A percentile compares a stretch with the other conserved stretches of the same genome.
Conservation (phyloP, 2,113 vertebrate species). For the Strigops habroptila region DNA sequence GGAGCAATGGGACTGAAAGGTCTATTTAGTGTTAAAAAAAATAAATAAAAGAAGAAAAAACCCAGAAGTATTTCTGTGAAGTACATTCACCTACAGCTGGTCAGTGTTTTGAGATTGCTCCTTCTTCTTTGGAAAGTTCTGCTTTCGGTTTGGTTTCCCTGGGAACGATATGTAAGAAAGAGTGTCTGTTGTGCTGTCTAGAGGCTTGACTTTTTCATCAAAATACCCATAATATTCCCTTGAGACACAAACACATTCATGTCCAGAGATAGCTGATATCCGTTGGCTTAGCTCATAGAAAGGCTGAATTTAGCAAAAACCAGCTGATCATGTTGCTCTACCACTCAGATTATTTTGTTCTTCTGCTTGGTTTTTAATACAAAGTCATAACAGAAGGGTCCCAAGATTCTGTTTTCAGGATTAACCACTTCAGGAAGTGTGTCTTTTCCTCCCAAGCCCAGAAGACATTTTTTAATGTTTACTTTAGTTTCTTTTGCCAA, state of each 20-base stretch:
- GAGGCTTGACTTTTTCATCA: slow-evolving; percentile 28
- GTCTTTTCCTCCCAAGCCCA: not conserved
- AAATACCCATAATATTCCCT: slow-evolving; percentile 10
- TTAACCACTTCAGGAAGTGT: slow-evolving; percentile 34
- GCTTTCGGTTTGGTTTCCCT: slow-evolving; percentile 44
- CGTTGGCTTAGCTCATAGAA: not conserved
- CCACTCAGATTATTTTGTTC: slow-evolving; percentile 8
- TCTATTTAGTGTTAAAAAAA: not conserved
- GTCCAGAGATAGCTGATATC: slow-evolving; percentile 47
- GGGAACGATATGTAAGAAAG: slow-evolving; percentile 34
- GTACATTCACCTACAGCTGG: not conserved
- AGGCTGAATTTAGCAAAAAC: not conserved
- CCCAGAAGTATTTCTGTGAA: not conserved
- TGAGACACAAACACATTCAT: not conserved
- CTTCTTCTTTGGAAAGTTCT: slow-evolving; percentile 51
- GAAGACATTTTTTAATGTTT: not conserved
- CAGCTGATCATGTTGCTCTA: not conserved
- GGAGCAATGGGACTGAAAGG: not conserved
- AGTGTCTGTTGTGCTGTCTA: slow-evolving; percentile 8
- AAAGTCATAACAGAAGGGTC: not conserved
- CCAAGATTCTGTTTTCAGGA: slow-evolving; percentile 26
- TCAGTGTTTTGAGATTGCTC: not conserved
- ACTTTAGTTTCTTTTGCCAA: slow-evolving; percentile 36
- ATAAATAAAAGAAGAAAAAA: not conserved
- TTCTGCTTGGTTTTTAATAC: slow-evolving; percentile 6